phyloP scores from a whole-genome alignment of 2,797 vertebrate species.

The Hyperoplus immaculatus region DNA sequence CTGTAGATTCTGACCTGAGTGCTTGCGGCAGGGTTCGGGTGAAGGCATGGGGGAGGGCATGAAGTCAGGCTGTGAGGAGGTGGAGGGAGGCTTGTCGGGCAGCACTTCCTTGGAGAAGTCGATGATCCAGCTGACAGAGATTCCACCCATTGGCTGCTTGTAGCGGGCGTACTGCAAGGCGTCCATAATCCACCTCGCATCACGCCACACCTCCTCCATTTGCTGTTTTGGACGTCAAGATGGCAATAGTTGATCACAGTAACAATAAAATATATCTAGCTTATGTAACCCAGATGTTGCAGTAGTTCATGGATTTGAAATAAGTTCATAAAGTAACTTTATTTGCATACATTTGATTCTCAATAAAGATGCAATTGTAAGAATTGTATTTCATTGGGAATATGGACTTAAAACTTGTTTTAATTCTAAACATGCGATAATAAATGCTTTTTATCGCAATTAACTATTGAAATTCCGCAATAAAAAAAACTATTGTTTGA shows the following conservation, averaged over 20 bases:
- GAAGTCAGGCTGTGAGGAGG: constrained; percentile 89
- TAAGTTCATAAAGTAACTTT: no score
- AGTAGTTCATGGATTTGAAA: background rate
- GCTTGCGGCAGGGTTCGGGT: constrained; percentile 86
- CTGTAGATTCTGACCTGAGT: constrained; percentile 82
- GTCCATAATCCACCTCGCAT: constrained; percentile 95
- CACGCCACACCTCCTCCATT: constrained; percentile 95
- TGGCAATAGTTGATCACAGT: background rate
- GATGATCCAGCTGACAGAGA: constrained; percentile 89
- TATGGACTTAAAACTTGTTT: no score
- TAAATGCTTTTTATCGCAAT: no score
- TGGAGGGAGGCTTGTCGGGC: constrained; percentile 80
- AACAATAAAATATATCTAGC: background rate
- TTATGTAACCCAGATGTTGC: background rate
- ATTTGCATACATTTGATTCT: no score
- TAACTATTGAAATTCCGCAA: no score
- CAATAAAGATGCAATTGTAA: no score
- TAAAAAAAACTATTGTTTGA: no score
- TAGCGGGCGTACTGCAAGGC: constrained; percentile 92
- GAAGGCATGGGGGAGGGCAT: constrained; percentile 90
- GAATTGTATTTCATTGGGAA: no score
- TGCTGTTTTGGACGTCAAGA: constrained; percentile 81
- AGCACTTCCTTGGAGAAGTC: constrained; percentile 82
- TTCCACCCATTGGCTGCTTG: constrained; percentile 90
- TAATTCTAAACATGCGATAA: no score